Percentiles rank a stretch among this genome's conserved stretches.
phyloP scores from a whole-genome alignment of 2,797 vertebrate genomes.

The Gymnocypris eckloni region DNA sequence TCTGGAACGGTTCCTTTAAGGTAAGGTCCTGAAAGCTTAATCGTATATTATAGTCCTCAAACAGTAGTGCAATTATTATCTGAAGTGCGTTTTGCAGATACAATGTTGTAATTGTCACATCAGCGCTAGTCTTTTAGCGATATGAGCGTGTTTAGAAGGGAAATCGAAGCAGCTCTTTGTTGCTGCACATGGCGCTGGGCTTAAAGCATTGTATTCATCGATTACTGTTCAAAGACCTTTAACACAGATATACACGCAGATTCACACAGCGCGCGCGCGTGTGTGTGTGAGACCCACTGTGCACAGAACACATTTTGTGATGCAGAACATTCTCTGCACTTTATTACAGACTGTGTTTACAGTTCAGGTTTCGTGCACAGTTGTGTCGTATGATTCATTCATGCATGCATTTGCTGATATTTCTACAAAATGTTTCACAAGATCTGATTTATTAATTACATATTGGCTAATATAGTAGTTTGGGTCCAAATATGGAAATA shows the following conservation, averaged over 20 bases:
- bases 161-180: neutral
- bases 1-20: conserved; percentile 50
- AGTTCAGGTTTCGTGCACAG: neutral
- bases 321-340: neutral
- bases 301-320: neutral
- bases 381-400: no score
- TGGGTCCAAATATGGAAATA: neutral
- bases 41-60: neutral
- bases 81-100: no score
- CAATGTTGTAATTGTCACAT: neutral
- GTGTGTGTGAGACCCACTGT: neutral
- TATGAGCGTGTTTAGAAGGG: neutral
- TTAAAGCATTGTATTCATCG: neutral
- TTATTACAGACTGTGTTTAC: neutral
- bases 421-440: neutral
- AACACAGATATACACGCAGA: neutral
- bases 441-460: neutral
- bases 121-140: neutral
- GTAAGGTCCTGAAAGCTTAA: conserved; percentile 82
- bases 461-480: neutral
- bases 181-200: neutral
- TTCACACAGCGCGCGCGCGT: neutral
- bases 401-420: neutral
- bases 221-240: conserved; percentile 9
- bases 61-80: neutral